These are phyloP conservation scores for Diplazon laetatorius DNA, from an alignment of 2,888 invertebrate genomes.

Conservation along the genomic window DNA sequence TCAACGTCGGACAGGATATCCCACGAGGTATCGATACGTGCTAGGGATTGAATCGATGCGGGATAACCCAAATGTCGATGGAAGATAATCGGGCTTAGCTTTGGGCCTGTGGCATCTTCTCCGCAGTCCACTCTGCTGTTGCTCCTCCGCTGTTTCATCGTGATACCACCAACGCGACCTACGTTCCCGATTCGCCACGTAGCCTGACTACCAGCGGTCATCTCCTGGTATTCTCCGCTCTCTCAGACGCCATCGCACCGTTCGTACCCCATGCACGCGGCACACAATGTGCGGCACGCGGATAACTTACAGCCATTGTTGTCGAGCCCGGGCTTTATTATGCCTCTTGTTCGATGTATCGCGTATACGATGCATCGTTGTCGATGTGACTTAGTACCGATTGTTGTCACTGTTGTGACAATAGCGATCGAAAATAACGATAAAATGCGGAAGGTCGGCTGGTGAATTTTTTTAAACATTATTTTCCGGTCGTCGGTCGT, in stretches of 20 bases:
- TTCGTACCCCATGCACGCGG: not conserved
- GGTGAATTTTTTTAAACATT: too few relatives aligned
- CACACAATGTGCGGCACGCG: constrained; percentile 16
- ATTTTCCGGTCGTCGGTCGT: too few relatives aligned
- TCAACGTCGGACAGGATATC: constrained; percentile 51
- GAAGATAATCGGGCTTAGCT: constrained; percentile 57
- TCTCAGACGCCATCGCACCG: constrained; percentile 23
- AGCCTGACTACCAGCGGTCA: constrained; percentile 34
- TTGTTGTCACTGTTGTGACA: not conserved
- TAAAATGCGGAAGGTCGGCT: too few relatives aligned
- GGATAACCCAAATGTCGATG: constrained; percentile 63
- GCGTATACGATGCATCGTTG: constrained; percentile 3
- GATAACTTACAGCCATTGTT: constrained; percentile 42
- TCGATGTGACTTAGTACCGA: not conserved
- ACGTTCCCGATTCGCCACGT: constrained; percentile 44
- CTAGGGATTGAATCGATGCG: constrained; percentile 61
- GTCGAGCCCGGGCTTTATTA: constrained; percentile 26
- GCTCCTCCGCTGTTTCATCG: constrained; percentile 41
- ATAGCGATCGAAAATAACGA: too few relatives aligned
- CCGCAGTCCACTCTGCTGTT: constrained; percentile 42
- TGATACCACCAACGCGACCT: constrained; percentile 49
- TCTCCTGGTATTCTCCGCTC: constrained; percentile 50
- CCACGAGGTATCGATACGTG: constrained; percentile 58
- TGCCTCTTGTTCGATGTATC: constrained; percentile 13
- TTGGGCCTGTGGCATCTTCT: constrained; percentile 54